Evolutionary conservation across 2,888 invertebrate genomes (phyloP).

Genomic region (Eristalinus aeneus): DNA sequence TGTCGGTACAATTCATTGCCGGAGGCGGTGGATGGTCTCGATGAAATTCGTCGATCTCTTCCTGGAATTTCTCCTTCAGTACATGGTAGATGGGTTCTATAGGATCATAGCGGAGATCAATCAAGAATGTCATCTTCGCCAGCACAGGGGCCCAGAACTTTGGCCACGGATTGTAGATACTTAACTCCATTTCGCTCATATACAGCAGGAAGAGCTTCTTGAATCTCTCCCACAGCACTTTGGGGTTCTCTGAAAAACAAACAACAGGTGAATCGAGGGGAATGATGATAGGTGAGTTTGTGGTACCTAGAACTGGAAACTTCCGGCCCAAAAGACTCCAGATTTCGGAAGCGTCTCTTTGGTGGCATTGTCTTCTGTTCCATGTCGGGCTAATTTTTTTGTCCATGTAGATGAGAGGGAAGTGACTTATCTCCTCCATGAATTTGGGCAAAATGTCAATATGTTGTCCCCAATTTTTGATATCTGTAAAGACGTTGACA

Average conservation of each 20-base stretch:
- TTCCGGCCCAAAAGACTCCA: conserved; percentile 52
- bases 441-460: conserved; percentile 35
- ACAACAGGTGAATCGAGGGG: not conserved
- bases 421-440: conserved; percentile 52
- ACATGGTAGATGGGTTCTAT: conserved; percentile 53
- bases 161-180: conserved; percentile 60
- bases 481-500: conserved; percentile 15
- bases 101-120: conserved; percentile 30
- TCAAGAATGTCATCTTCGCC: conserved; percentile 37
- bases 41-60: conserved; percentile 23
- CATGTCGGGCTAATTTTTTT: conserved; percentile 53
- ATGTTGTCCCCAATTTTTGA: conserved; percentile 41
- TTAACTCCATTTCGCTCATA: conserved; percentile 56
- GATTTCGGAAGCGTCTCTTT: conserved; percentile 43
- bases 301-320: conserved; percentile 36
- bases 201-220: conserved; percentile 45
- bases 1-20: conserved; percentile 15
- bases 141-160: conserved; percentile 41
- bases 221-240: conserved; percentile 55
- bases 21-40: not conserved
- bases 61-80: conserved; percentile 25
- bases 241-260: conserved; percentile 46
- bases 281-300: not conserved
- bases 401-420: conserved; percentile 48
- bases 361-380: conserved; percentile 60